Conservation (phyloP, 2,797 vertebrate species). For the Anisognathus igniventris region DNA sequence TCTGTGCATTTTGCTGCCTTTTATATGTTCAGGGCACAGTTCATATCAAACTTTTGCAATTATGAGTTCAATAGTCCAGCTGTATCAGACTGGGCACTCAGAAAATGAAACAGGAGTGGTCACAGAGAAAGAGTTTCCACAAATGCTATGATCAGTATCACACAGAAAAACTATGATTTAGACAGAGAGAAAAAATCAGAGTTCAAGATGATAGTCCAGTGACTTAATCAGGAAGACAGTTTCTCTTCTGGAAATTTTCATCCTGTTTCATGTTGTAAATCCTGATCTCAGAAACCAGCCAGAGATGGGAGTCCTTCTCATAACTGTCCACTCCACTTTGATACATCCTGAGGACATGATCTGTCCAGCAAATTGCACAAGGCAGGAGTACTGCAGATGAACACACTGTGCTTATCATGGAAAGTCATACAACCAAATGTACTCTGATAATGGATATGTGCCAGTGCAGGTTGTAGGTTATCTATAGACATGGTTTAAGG, state of each 20-base stretch:
- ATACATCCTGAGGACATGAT: not conserved
- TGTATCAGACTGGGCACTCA: not conserved
- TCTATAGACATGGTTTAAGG: not conserved
- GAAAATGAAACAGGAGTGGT: not conserved
- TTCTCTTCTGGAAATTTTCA: not conserved
- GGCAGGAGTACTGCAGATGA: not conserved
- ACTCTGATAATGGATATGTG: not conserved
- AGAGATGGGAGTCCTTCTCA: not conserved
- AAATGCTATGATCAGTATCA: not conserved
- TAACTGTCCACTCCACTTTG: not conserved
- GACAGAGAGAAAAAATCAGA: not conserved
- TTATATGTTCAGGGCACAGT: not conserved
- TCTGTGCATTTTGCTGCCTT: not conserved
- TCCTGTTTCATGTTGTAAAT: not conserved
- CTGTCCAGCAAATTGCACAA: not conserved
- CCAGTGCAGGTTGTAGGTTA: not conserved
- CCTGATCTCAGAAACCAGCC: not conserved
- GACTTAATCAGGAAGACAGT: not conserved
- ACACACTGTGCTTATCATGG: accelerated
- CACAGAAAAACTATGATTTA: not conserved
- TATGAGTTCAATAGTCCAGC: not conserved
- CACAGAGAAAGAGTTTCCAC: not conserved
- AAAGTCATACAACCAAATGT: not conserved
- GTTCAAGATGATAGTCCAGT: not conserved
- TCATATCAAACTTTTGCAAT: not conserved